Evolutionary conservation across 2,113 vertebrate genomes (phyloP).

Genomic region (Todiramphus saurophagus): DNA sequence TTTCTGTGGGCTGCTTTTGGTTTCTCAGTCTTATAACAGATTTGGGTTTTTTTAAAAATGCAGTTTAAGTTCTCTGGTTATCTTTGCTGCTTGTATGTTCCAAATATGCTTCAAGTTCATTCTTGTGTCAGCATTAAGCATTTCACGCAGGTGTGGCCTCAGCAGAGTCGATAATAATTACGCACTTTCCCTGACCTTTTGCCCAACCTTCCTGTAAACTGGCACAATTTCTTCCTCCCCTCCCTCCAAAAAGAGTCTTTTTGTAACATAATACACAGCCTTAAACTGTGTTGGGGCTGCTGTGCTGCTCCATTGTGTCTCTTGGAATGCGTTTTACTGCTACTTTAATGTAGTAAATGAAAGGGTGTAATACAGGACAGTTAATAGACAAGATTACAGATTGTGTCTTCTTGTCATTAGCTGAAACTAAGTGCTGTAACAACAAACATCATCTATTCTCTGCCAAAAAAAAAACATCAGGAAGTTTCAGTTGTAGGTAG

Average conservation of each 20-base stretch:
- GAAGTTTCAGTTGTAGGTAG: conserved; percentile 2
- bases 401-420: conserved; percentile 53
- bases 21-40: not conserved
- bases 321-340: conserved; percentile 66
- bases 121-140: conserved; percentile 73
- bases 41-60: not conserved
- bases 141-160: conserved; percentile 71
- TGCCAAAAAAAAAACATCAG: not conserved
- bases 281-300: not conserved
- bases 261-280: conserved; percentile 61
- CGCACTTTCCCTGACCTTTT: conserved; percentile 80
- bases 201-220: conserved; percentile 71
- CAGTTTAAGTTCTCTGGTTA: conserved; percentile 8
- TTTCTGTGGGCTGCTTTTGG: not conserved
- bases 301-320: conserved; percentile 24
- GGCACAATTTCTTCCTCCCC: not conserved
- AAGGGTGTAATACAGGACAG: conserved; percentile 34
- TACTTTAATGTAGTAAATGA: conserved; percentile 45
- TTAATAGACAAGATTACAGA: conserved; percentile 40
- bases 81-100: conserved; percentile 16
- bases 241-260: not conserved
- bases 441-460: conserved; percentile 12
- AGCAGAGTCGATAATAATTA: conserved; percentile 67
- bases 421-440: conserved; percentile 31
- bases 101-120: conserved; percentile 71